Conservation (phyloP, 2,797 vertebrate species). For the Aphelocoma californica region DNA sequence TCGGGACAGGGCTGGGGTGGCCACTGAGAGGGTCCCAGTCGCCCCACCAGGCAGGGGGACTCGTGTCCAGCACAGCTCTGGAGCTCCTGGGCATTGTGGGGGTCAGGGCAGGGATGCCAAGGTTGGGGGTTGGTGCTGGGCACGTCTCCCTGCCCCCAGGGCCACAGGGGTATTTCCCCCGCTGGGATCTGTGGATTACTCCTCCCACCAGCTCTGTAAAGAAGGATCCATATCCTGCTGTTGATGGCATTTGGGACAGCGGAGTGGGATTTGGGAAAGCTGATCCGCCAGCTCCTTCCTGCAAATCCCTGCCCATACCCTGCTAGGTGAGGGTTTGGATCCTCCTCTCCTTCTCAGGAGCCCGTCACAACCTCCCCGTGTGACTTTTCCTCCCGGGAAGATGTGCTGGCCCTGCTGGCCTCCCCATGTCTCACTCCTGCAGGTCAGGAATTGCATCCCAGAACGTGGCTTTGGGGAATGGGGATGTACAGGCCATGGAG, state of each 20-base stretch:
- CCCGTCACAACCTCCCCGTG: accelerated
- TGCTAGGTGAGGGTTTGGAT: neutral
- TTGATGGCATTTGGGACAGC: neutral
- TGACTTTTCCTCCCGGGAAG: neutral
- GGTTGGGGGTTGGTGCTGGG: too few relatives aligned
- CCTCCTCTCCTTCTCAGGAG: neutral
- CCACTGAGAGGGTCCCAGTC: neutral
- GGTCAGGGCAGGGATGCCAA: neutral
- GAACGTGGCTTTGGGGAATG: neutral
- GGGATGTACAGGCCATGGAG: accelerated
- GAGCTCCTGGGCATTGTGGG: neutral
- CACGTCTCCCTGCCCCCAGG: accelerated
- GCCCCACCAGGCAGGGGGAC: accelerated
- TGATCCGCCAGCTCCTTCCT: neutral
- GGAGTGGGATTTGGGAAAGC: neutral
- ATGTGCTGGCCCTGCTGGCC: neutral
- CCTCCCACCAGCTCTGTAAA: neutral
- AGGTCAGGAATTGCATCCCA: neutral
- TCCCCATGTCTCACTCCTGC: accelerated
- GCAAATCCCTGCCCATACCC: neutral
- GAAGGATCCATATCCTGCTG: neutral
- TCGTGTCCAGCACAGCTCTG: neutral
- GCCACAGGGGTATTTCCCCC: accelerated
- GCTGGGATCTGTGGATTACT: neutral
- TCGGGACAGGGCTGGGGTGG: neutral